A percentile compares a stretch with the other conserved stretches of the same genome.
phyloP scores from a whole-genome alignment of 2,888 invertebrate species.

The Diarsia rubi region DNA sequence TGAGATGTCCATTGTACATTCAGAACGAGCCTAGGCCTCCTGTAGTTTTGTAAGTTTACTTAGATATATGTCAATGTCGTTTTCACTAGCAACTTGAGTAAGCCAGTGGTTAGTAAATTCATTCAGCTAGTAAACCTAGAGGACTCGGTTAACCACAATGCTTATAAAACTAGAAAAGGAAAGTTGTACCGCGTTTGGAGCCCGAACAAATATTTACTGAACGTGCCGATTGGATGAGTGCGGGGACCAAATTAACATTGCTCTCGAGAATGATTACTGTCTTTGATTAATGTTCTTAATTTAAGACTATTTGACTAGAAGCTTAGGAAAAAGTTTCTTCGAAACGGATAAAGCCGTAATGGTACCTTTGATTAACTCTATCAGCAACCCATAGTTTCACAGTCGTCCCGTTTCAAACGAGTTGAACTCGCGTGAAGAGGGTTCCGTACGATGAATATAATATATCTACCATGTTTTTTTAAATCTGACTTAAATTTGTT shows the following conservation, averaged over 20 bases:
- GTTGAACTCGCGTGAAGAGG: too few relatives aligned
- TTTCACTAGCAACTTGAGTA: constrained; percentile 55
- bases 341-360: background rate
- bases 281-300: constrained; percentile 19
- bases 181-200: constrained; percentile 76
- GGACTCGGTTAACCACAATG: constrained; percentile 85
- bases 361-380: background rate
- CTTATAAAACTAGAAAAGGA: constrained; percentile 87
- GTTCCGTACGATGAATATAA: too few relatives aligned
- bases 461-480: too few relatives aligned
- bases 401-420: background rate
- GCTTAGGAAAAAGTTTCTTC: background rate
- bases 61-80: constrained; percentile 22
- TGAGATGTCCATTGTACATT: background rate
- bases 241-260: constrained; percentile 51
- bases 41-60: too few relatives aligned
- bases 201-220: constrained; percentile 83
- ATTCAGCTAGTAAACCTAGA: constrained; percentile 77
- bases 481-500: too few relatives aligned
- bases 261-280: constrained; percentile 39
- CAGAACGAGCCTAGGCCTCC: background rate
- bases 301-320: background rate
- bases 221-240: constrained; percentile 75
- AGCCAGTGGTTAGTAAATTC: constrained; percentile 68
- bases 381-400: background rate